Percentiles rank a stretch among this genome's conserved stretches.
These are phyloP conservation scores for Helobdella robusta DNA, from an alignment of 2,888 invertebrate species.

Conservation along the genomic window DNA sequence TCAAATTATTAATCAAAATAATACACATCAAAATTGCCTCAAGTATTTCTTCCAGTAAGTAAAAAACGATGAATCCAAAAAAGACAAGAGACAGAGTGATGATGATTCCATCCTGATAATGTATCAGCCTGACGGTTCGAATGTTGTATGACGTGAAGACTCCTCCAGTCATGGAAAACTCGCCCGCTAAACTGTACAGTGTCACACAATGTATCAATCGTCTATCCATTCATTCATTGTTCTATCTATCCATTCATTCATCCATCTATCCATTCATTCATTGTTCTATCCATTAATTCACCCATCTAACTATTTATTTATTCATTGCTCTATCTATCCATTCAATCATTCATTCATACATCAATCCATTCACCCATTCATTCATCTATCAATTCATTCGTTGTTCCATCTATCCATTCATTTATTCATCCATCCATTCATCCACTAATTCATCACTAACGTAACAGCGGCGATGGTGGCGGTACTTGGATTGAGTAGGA, in stretches of 20 bases:
- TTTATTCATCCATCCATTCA: neutral
- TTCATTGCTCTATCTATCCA: no score
- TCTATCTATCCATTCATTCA: neutral
- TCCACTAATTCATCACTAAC: neutral
- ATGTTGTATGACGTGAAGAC: conserved; percentile 16
- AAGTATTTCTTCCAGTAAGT: conserved; percentile 7
- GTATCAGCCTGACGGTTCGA: conserved; percentile 1
- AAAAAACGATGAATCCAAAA: conserved; percentile 3
- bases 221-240: no score
- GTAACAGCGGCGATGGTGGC: neutral
- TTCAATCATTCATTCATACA: no score
- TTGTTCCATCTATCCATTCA: no score
- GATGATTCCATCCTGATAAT: neutral
- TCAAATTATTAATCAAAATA: neutral
- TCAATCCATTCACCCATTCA: neutral
- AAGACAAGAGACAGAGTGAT: conserved; percentile 9
- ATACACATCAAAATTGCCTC: neutral
- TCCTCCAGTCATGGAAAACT: conserved; percentile 22
- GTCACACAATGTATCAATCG: no score
- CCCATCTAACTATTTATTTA: no score
- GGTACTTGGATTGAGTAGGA: conserved; percentile 1
- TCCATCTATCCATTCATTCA: neutral
- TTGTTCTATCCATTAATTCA: no score
- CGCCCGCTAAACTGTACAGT: conserved; percentile 14
- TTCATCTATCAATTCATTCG: neutral